Conservation (phyloP, 2,113 vertebrate species). For the Leptocoma aspasia region DNA sequence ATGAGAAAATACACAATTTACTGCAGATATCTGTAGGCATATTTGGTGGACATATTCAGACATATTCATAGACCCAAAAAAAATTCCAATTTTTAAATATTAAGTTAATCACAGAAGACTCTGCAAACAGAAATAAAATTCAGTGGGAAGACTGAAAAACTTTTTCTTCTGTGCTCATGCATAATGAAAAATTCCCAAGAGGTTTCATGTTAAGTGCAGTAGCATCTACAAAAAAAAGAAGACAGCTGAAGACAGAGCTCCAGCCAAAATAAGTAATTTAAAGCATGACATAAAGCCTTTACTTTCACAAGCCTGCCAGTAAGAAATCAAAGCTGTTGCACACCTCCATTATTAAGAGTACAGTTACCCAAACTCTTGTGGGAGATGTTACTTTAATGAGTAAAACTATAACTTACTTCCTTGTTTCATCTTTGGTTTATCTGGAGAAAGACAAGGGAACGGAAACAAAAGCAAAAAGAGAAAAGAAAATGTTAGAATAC, state of each 20-base stretch:
- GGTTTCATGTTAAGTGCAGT: not conserved
- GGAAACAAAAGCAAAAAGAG: not conserved
- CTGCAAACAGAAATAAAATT: not conserved
- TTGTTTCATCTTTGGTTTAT: constrained; percentile 38
- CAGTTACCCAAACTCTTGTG: not conserved
- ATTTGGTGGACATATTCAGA: not conserved
- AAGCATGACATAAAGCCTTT: not conserved
- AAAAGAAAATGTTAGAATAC: not conserved
- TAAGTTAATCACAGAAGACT: not conserved
- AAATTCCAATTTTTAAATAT: not conserved
- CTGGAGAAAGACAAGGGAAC: not conserved
- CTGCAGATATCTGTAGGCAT: not conserved
- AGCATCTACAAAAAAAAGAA: not conserved
- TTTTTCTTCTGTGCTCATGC: not conserved
- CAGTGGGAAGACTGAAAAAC: not conserved
- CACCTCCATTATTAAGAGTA: not conserved
- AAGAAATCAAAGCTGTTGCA: not conserved
- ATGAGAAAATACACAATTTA: not conserved
- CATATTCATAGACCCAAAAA: not conserved
- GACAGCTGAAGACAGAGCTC: not conserved
- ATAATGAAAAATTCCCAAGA: not conserved
- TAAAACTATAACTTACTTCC: constrained; percentile 50
- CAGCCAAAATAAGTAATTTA: not conserved
- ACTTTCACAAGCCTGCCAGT: not conserved
- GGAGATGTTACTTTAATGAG: not conserved